phyloP scores from a whole-genome alignment of 2,113 vertebrate species.

The Pelobates fuscus region DNA sequence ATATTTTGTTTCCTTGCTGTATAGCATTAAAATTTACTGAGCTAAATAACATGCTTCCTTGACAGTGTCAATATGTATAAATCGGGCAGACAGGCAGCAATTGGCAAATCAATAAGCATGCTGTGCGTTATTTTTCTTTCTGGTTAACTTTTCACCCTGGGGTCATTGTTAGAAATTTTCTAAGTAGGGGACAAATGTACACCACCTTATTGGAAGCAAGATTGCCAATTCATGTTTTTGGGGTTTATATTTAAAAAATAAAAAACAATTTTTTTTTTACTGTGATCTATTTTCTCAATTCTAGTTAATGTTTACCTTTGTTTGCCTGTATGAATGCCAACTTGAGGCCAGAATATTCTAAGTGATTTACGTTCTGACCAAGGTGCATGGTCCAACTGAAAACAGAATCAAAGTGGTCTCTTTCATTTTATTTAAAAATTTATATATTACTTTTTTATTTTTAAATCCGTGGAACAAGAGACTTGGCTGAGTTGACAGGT shows the following conservation, averaged over 20 bases:
- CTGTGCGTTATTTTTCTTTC: slow-evolving; percentile 61
- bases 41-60: slow-evolving; percentile 70
- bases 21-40: slow-evolving; percentile 67
- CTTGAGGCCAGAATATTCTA: slow-evolving; percentile 68
- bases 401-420: not conserved
- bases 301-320: slow-evolving; percentile 83
- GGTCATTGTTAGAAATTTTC: slow-evolving; percentile 64
- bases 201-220: slow-evolving; percentile 67
- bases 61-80: slow-evolving; percentile 74
- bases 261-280: slow-evolving; percentile 52
- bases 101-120: slow-evolving; percentile 91
- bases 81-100: slow-evolving; percentile 97
- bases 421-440: not conserved
- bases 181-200: slow-evolving; percentile 43
- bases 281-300: slow-evolving; percentile 48
- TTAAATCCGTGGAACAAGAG: not conserved
- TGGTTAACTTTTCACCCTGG: slow-evolving; percentile 70
- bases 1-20: slow-evolving; percentile 46
- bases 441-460: not conserved
- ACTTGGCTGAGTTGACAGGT: not conserved
- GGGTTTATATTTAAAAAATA: slow-evolving; percentile 61
- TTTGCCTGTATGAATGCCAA: slow-evolving; percentile 95
- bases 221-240: slow-evolving; percentile 66
- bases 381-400: slow-evolving; percentile 59
- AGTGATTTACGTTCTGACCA: slow-evolving; percentile 56